Percentiles rank a stretch among this genome's conserved stretches.
Evolutionary conservation across 1,140 invertebrate genomes (phyloP).

Genomic region (Oedothorax gibbosus): DNA sequence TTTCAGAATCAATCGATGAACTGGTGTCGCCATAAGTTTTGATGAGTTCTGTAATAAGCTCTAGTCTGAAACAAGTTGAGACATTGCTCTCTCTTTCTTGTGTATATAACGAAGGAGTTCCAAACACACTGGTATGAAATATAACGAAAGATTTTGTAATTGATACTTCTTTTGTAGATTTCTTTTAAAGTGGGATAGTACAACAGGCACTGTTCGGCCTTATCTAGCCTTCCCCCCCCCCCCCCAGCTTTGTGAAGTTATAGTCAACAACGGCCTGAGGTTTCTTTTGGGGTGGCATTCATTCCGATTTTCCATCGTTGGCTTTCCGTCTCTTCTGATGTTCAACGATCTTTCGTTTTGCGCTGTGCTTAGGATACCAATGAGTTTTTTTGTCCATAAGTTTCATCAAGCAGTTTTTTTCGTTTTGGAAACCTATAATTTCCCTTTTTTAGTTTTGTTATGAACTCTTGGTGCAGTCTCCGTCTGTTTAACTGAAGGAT

Average conservation of each 20-base stretch:
- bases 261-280: conserved; percentile 13
- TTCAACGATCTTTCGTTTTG: neutral
- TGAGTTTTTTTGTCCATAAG: neutral
- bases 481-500: neutral
- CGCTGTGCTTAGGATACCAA: neutral
- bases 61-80: conserved; percentile 6
- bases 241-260: neutral
- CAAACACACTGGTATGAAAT: conserved; percentile 4
- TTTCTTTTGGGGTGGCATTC: conserved; percentile 15
- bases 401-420: neutral
- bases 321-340: conserved; percentile 6
- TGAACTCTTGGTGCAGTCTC: neutral
- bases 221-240: too few relatives aligned
- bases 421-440: conserved; percentile 1
- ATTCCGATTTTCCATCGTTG: too few relatives aligned
- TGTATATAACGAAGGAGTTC: conserved; percentile 28
- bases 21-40: neutral
- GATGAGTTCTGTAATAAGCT: conserved; percentile 9
- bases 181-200: conserved; percentile 15
- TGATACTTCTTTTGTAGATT: conserved; percentile 31
- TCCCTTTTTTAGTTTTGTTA: neutral
- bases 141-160: conserved; percentile 16
- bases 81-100: neutral
- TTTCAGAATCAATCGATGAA: neutral
- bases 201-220: conserved; percentile 3